phyloP scores from a whole-genome alignment of 1,140 invertebrate genomes.

The Brachystomella parvula region DNA sequence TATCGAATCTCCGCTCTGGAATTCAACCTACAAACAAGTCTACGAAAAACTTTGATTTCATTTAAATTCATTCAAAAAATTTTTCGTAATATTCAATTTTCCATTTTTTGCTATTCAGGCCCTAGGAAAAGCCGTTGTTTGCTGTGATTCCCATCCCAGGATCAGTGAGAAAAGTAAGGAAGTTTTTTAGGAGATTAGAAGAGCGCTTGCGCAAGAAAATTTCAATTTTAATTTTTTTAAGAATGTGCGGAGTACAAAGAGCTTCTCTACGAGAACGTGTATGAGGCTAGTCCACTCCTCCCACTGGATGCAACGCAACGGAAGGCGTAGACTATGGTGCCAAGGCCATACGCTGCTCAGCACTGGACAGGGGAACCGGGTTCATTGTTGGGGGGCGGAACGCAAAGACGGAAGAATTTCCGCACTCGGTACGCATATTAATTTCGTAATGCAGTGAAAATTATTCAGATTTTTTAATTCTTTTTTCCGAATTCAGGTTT shows the following conservation, averaged over 20 bases:
- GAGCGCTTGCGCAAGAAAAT: background rate
- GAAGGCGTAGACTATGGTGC: background rate
- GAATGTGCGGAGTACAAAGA: constrained; percentile 22
- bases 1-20: too few species aligned
- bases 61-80: background rate
- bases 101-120: background rate
- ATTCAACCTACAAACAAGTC: background rate
- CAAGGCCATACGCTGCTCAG: background rate
- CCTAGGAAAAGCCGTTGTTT: constrained; percentile 17
- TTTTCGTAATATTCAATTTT: background rate
- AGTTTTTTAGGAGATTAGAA: background rate
- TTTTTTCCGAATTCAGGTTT: background rate
- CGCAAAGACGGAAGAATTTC: constrained; percentile 18
- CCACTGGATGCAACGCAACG: background rate
- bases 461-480: background rate
- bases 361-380: background rate
- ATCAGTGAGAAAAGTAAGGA: constrained; percentile 20
- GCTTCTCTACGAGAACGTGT: background rate
- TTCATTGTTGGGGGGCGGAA: constrained; percentile 6
- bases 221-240: background rate
- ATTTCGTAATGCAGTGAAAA: background rate
- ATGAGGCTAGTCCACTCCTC: background rate
- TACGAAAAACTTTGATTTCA: background rate
- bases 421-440: background rate
- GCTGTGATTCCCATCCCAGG: constrained; percentile 22